Conservation (phyloP, 2,797 vertebrate species). For the Rallus crepitans region DNA sequence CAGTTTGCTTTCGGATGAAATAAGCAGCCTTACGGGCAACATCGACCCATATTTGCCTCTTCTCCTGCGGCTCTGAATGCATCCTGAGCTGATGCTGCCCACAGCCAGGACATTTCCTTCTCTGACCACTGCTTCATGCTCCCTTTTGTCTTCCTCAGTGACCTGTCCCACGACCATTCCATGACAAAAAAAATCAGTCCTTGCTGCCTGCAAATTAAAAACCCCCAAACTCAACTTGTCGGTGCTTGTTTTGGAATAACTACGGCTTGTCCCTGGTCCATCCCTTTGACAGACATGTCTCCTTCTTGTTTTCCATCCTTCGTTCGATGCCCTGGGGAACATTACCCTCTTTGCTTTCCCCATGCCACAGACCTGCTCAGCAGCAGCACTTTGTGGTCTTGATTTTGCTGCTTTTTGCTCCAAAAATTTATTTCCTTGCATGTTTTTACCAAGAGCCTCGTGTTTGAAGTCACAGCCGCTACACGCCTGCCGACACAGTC, state of each 20-base stretch:
- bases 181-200: neutral
- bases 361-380: neutral
- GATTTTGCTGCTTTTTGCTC: neutral
- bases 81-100: neutral
- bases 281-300: neutral
- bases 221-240: fast-evolving
- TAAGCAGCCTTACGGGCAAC: neutral
- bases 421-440: neutral
- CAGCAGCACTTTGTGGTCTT: neutral
- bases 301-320: neutral
- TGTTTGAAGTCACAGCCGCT: neutral
- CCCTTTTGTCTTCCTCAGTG: neutral
- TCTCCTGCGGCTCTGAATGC: neutral
- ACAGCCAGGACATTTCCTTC: neutral
- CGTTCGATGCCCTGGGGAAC: neutral
- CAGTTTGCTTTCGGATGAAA: neutral
- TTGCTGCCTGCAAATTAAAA: neutral
- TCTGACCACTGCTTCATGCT: neutral
- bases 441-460: neutral
- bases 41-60: neutral
- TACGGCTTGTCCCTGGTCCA: neutral
- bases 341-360: neutral
- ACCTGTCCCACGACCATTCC: neutral
- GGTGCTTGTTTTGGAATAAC: neutral
- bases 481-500: neutral